phyloP scores from a whole-genome alignment of 1,140 invertebrate species.

The Cotesia glomerata region DNA sequence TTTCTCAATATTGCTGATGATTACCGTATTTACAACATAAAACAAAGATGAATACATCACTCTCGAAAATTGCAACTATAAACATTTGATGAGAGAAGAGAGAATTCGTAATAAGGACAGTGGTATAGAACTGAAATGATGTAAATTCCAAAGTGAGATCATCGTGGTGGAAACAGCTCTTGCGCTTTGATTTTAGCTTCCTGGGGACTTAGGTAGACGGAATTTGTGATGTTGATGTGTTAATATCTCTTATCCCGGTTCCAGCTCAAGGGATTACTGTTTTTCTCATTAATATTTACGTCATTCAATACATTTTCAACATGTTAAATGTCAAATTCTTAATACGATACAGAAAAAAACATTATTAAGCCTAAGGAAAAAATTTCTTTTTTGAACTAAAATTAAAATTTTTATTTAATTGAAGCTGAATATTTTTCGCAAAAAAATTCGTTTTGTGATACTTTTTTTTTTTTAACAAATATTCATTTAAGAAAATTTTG shows the following conservation, averaged over 20 bases:
- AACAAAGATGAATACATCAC: neutral
- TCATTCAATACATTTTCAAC: too few species aligned
- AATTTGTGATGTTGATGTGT: constrained; percentile 7
- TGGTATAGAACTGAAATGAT: neutral
- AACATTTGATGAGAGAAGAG: constrained; percentile 2
- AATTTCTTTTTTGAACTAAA: too few species aligned
- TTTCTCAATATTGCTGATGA: too few species aligned
- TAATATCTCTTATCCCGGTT: too few species aligned
- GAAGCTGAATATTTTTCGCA: too few species aligned
- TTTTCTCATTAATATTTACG: too few species aligned
- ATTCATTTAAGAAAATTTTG: constrained; percentile 9
- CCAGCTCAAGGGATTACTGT: too few species aligned
- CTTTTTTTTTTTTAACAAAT: neutral
- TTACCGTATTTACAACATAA: too few species aligned
- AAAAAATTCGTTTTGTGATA: neutral
- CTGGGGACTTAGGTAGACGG: neutral
- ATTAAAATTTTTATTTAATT: too few species aligned
- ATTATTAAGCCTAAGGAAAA: too few species aligned
- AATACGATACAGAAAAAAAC: too few species aligned
- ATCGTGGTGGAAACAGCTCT: neutral
- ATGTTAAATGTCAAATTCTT: too few species aligned
- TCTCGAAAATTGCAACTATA: neutral
- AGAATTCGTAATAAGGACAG: constrained; percentile 20
- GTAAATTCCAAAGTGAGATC: constrained; percentile 1
- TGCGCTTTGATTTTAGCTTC: neutral